phyloP scores from a whole-genome alignment of 2,797 vertebrate genomes.

The Gambelia wislizenii region DNA sequence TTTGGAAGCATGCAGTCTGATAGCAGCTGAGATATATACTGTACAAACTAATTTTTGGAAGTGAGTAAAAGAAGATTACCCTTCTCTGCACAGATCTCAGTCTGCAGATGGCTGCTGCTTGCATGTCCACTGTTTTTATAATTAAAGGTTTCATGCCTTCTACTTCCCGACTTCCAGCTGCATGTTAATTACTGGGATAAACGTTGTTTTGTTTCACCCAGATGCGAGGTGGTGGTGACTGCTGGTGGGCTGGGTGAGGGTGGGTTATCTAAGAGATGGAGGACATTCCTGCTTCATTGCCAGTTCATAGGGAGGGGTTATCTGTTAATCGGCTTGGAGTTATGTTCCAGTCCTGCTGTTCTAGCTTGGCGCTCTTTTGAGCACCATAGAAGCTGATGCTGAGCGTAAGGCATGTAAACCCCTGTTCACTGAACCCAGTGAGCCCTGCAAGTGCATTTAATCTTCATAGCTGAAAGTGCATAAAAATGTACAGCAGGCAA shows the following conservation, averaged over 20 bases:
- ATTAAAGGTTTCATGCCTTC: slow-evolving; percentile 60
- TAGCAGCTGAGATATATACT: background rate
- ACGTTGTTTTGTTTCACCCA: background rate
- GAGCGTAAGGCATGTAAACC: slow-evolving; percentile 50
- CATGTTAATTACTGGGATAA: slow-evolving; percentile 59
- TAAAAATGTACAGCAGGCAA: background rate
- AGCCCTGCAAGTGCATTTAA: slow-evolving; percentile 29
- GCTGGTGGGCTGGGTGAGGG: slow-evolving; percentile 1
- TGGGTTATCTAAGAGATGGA: slow-evolving; percentile 11
- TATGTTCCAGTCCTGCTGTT: slow-evolving; percentile 66
- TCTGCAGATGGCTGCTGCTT: slow-evolving; percentile 57
- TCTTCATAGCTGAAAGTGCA: slow-evolving; percentile 24
- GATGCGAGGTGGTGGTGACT: slow-evolving; percentile 37
- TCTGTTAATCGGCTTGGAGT: slow-evolving; percentile 66
- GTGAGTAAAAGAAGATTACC: background rate
- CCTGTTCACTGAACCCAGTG: slow-evolving; percentile 39
- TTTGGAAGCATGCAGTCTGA: background rate
- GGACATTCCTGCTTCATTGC: slow-evolving; percentile 41
- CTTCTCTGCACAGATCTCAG: slow-evolving; percentile 38
- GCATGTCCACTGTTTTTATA: slow-evolving; percentile 53
- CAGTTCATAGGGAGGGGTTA: slow-evolving; percentile 43
- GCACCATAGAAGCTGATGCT: slow-evolving; percentile 42
- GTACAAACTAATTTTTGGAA: background rate
- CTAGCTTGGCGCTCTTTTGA: slow-evolving; percentile 59
- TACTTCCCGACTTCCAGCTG: slow-evolving; percentile 58